Conservation (phyloP, 2,797 vertebrate species). For the Pantherophis vulpinus region DNA sequence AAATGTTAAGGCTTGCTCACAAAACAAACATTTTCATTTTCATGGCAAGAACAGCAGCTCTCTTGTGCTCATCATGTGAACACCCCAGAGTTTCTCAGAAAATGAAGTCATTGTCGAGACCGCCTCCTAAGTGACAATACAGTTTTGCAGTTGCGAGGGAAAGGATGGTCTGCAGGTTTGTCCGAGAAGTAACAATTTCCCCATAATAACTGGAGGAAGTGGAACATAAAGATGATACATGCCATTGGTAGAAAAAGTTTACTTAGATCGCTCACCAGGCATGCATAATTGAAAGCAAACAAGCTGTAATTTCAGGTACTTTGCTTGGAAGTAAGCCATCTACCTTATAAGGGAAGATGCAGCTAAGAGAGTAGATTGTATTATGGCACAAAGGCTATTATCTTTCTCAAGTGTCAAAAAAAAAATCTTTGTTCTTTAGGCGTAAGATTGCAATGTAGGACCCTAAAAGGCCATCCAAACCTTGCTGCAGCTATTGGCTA, state of each 20-base stretch:
- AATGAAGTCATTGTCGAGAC: slow-evolving; percentile 62
- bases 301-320: background rate
- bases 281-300: background rate
- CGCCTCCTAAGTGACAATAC: slow-evolving; percentile 37
- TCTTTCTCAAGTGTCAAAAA: background rate
- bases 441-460: background rate
- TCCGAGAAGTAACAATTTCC: slow-evolving; percentile 44
- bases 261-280: no score
- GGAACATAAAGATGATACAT: background rate
- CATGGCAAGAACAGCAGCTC: background rate
- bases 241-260: background rate
- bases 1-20: background rate
- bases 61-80: slow-evolving; percentile 34
- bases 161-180: slow-evolving; percentile 53
- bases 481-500: background rate
- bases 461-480: background rate
- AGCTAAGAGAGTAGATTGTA: background rate
- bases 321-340: background rate
- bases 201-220: slow-evolving; percentile 45
- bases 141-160: slow-evolving; percentile 31
- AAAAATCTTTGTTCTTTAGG: background rate
- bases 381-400: background rate
- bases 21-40: slow-evolving; percentile 1
- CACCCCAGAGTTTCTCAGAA: slow-evolving; percentile 34
- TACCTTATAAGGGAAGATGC: background rate